phyloP scores from a whole-genome alignment of 2,113 vertebrate species.

The Oreocharis arfaki region DNA sequence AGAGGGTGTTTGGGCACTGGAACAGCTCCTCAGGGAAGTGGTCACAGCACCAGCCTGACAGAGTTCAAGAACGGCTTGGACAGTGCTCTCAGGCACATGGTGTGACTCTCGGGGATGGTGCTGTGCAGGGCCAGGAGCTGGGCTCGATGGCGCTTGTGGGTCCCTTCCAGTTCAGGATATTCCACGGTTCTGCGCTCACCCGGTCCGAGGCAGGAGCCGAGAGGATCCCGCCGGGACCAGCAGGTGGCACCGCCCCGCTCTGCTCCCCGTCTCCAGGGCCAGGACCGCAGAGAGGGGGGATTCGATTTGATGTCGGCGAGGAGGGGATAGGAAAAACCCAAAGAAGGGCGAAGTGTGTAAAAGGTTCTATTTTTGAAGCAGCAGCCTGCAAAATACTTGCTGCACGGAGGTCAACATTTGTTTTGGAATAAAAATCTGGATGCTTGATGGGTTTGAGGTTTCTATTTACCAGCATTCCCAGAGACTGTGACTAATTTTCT shows the following conservation, averaged over 20 bases:
- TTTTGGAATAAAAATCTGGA: background rate
- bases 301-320: background rate
- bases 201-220: fast-evolving
- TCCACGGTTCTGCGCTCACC: fast-evolving
- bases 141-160: background rate
- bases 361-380: background rate
- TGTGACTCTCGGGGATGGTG: background rate
- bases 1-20: background rate
- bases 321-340: background rate
- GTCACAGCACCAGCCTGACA: background rate
- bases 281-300: background rate
- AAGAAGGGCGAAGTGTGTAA: background rate
- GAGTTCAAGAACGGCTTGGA: fast-evolving
- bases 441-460: background rate
- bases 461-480: background rate
- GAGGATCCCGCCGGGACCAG: background rate
- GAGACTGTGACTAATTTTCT: background rate
- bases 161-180: fast-evolving
- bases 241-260: background rate
- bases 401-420: background rate
- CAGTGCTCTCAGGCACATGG: fast-evolving
- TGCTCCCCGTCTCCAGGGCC: fast-evolving
- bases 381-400: background rate
- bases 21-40: background rate
- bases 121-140: background rate